Evolutionary conservation across 2,797 vertebrate species (phyloP).

Genomic region (Monodelphis domestica): DNA sequence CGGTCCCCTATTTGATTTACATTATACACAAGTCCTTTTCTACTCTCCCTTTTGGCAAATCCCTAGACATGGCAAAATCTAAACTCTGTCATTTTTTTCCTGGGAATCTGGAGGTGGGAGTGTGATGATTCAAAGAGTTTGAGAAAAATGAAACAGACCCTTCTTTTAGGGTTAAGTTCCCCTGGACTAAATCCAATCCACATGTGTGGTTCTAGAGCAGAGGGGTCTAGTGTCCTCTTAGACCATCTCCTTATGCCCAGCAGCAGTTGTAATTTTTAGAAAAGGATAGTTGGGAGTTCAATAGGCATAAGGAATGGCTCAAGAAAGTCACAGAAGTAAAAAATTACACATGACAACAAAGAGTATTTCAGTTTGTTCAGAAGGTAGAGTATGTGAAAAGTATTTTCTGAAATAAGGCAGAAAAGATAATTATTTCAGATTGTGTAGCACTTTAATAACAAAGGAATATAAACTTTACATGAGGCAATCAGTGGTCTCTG

Average conservation of each 20-base stretch:
- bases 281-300: neutral
- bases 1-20: neutral
- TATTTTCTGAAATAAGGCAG: neutral
- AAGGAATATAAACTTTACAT: neutral
- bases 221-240: neutral
- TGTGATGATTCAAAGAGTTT: neutral
- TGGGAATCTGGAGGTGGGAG: neutral
- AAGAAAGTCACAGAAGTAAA: neutral
- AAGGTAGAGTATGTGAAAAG: neutral
- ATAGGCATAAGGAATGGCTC: neutral
- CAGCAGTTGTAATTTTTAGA: neutral
- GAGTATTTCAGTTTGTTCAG: neutral
- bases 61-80: neutral
- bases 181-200: neutral
- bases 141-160: neutral
- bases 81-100: neutral
- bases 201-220: neutral
- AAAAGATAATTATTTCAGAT: neutral
- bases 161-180: neutral
- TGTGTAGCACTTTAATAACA: neutral
- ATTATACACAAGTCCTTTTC: neutral
- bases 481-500: neutral
- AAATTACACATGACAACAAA: neutral
- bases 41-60: neutral
- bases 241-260: neutral